Conservation (phyloP, 2,113 vertebrate species). For the Leucosticte australis region DNA sequence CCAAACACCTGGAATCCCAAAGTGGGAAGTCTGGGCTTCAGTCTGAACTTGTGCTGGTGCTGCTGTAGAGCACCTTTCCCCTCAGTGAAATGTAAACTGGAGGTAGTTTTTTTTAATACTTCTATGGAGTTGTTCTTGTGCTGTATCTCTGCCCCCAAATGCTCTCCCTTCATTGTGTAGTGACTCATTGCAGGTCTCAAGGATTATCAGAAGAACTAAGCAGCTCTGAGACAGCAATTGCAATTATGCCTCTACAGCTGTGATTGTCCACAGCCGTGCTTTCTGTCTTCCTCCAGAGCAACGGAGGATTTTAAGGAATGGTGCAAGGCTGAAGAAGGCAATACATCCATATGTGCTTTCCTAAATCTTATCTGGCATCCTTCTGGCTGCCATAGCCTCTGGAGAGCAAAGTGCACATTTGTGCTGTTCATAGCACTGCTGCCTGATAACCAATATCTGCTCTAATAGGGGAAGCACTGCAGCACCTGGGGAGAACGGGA, state of each 20-base stretch:
- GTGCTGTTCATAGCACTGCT: background rate
- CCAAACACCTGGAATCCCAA: background rate
- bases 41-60: background rate
- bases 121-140: background rate
- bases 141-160: background rate
- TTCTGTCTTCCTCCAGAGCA: background rate
- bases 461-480: background rate
- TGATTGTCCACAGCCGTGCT: background rate
- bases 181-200: background rate
- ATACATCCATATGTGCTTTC: background rate
- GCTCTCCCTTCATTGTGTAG: background rate
- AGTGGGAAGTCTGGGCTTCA: background rate
- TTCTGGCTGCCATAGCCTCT: slow-evolving; percentile 10
- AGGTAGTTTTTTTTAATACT: background rate
- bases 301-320: background rate
- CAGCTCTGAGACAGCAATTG: slow-evolving; percentile 25
- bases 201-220: slow-evolving; percentile 9
- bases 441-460: background rate
- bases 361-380: slow-evolving; percentile 32
- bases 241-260: background rate
- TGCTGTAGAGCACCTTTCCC: background rate
- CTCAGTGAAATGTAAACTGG: background rate
- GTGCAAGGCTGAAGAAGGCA: background rate
- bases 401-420: slow-evolving; percentile 38
- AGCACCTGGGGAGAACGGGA: background rate